Evolutionary conservation across 2,888 invertebrate species (phyloP), one percentile per base, ranked within the genome.

Genomic region (Diaprepes abbreviatus): DNA sequence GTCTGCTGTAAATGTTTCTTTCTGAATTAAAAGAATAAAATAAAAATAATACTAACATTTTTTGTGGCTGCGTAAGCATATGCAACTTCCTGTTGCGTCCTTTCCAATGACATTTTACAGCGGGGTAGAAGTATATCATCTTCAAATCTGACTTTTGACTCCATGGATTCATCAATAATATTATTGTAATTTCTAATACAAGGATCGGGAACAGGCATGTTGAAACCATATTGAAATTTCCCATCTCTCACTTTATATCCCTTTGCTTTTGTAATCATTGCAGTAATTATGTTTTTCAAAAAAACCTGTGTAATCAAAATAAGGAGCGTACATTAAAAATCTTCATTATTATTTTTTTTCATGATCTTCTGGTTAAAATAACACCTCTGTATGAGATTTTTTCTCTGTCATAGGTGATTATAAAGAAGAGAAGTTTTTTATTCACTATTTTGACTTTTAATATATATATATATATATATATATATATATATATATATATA

Each of bases 281-380:
- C 89, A 1, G 91, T 90, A 1, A 96, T 85, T 7, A 96, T 88
- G 80, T 94, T 93, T 81, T 95, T 95, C 0, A 96, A 86, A 78
- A 95, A 92, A 71, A 31, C 40, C 66, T 72, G 38, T 1, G n/a
- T n/a, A n/a, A n/a, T n/a, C n/a, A n/a, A n/a, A n/a, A n/a, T n/a
- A n/a, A n/a, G n/a, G n/a, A n/a, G n/a, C n/a, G n/a, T n/a, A n/a
- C n/a, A n/a, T n/a, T n/a, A n/a, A n/a, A n/a, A n/a, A n/a, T n/a
- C n/a, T n/a, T n/a, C n/a, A n/a, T n/a, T n/a, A n/a, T n/a, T n/a
- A n/a, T n/a, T n/a, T n/a, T n/a, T n/a, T n/a, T n/a, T n/a, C n/a
- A n/a, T n/a, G n/a, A n/a, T n/a, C n/a, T n/a, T n/a, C n/a, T n/a
- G n/a, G n/a, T n/a, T n/a, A n/a, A n/a, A n/a, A n/a, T n/a, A n/a